Percentiles rank a stretch among this genome's conserved stretches.
These are phyloP conservation scores for Drosophila neutralis DNA, from an alignment of 2,888 invertebrate species.

Conservation along the genomic window DNA sequence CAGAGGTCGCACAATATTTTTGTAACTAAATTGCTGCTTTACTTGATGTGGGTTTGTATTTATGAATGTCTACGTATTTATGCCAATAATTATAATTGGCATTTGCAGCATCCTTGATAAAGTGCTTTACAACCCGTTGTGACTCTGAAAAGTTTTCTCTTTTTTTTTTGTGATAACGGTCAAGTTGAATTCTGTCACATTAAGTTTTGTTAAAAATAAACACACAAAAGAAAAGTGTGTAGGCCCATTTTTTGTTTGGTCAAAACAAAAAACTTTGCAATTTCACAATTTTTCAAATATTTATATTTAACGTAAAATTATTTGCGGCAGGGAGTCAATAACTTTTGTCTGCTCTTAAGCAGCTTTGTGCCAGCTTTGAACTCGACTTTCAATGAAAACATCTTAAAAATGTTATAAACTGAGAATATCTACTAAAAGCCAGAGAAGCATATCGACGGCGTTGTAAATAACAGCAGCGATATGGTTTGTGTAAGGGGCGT, in stretches of 20 bases:
- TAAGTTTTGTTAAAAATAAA: constrained; percentile 36
- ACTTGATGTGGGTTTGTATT: constrained; percentile 60
- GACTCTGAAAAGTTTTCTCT: constrained; percentile 37
- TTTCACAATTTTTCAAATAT: constrained; percentile 13
- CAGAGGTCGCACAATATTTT: not conserved
- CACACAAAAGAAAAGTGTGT: constrained; percentile 19
- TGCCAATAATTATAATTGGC: constrained; percentile 75
- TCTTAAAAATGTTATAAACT: constrained; percentile 62
- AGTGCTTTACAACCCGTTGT: constrained; percentile 23
- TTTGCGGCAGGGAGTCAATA: constrained; percentile 29
- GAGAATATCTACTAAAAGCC: constrained; percentile 42
- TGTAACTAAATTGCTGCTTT: constrained; percentile 7
- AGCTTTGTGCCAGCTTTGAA: constrained; percentile 30
- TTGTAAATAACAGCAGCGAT: constrained; percentile 23
- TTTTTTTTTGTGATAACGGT: constrained; percentile 64
- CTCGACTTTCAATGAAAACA: constrained; percentile 20
- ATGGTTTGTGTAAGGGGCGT: not conserved
- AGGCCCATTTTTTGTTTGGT: constrained; percentile 3
- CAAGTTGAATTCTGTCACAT: constrained; percentile 55
- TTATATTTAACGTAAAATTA: constrained; percentile 7
- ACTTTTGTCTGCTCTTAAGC: constrained; percentile 34
- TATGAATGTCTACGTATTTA: constrained; percentile 19
- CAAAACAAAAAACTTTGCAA: constrained; percentile 26
- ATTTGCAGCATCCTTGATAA: constrained; percentile 39
- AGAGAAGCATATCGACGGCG: not conserved